These are phyloP conservation scores for Scotopteryx bipunctaria DNA, from an alignment of 2,888 invertebrate species.

Conservation along the genomic window DNA sequence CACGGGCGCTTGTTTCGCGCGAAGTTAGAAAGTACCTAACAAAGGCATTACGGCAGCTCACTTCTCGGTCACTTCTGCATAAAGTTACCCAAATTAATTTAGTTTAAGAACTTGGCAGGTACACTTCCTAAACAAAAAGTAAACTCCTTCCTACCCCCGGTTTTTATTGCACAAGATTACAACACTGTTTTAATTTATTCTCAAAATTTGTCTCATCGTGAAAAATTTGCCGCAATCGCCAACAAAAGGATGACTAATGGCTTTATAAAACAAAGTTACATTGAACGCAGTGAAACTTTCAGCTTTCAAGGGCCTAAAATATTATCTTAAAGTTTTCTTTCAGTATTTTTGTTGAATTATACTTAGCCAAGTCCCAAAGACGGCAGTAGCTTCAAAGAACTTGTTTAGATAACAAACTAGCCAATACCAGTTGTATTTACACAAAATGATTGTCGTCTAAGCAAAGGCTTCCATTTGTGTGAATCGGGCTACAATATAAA, in stretches of 20 bases:
- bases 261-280: slow-evolving; percentile 78
- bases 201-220: slow-evolving; percentile 80
- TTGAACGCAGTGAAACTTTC: slow-evolving; percentile 68
- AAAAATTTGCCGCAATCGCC: slow-evolving; percentile 77
- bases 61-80: slow-evolving; percentile 38
- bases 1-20: slow-evolving; percentile 35
- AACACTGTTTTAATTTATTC: slow-evolving; percentile 78
- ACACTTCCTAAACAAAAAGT: slow-evolving; percentile 44
- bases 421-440: slow-evolving; percentile 1
- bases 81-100: slow-evolving; percentile 43
- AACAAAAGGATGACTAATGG: slow-evolving; percentile 82
- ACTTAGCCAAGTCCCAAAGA: background rate
- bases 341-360: slow-evolving; percentile 15
- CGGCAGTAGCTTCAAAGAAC: background rate
- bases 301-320: slow-evolving; percentile 74
- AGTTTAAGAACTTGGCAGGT: slow-evolving; percentile 44
- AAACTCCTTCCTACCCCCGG: slow-evolving; percentile 44
- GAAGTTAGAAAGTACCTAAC: slow-evolving; percentile 38
- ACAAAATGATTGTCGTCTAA: slow-evolving; percentile 13
- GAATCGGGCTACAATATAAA: slow-evolving; percentile 33
- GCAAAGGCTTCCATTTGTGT: slow-evolving; percentile 13
- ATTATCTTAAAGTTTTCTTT: slow-evolving; percentile 64
- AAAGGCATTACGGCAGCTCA: slow-evolving; percentile 34
- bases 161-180: slow-evolving; percentile 75
- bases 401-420: slow-evolving; percentile 4